These are phyloP conservation scores for Strix uralensis DNA, from an alignment of 2,113 vertebrate species.

Conservation along the genomic window DNA sequence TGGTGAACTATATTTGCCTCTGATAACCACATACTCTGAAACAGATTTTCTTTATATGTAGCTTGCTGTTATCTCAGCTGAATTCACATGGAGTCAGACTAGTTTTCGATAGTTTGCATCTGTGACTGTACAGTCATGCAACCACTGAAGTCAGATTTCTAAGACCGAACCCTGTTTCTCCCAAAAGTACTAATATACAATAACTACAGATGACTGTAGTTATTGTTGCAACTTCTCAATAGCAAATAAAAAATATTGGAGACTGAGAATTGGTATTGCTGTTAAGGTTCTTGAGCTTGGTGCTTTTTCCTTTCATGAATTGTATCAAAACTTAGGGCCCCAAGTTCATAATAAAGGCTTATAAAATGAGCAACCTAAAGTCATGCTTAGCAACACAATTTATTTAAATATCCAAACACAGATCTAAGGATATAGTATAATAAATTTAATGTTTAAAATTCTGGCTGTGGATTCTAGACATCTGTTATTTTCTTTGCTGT, in stretches of 20 bases:
- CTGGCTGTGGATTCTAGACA: slow-evolving; percentile 11
- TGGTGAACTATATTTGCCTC: not conserved
- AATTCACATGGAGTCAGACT: not conserved
- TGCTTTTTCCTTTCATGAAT: not conserved
- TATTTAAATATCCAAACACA: slow-evolving; percentile 19
- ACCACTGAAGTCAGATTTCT: not conserved
- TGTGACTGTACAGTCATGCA: not conserved
- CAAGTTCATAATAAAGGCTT: not conserved
- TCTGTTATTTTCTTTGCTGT: slow-evolving; percentile 47
- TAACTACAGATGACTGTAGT: not conserved
- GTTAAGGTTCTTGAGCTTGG: not conserved
- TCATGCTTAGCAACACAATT: not conserved
- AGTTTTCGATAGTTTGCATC: not conserved
- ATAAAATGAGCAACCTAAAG: slow-evolving; percentile 31
- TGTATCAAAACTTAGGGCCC: not conserved
- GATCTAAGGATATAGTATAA: not conserved
- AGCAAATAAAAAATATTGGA: not conserved
- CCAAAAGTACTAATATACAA: not conserved
- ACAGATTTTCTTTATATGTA: not conserved
- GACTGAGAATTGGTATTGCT: not conserved
- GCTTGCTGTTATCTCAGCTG: not conserved
- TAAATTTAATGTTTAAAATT: slow-evolving; percentile 2
- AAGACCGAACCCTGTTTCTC: not conserved
- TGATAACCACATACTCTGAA: not conserved
- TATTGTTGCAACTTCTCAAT: not conserved